Conservation (phyloP, 2,888 invertebrate genomes). For the Cantharis rustica region DNA sequence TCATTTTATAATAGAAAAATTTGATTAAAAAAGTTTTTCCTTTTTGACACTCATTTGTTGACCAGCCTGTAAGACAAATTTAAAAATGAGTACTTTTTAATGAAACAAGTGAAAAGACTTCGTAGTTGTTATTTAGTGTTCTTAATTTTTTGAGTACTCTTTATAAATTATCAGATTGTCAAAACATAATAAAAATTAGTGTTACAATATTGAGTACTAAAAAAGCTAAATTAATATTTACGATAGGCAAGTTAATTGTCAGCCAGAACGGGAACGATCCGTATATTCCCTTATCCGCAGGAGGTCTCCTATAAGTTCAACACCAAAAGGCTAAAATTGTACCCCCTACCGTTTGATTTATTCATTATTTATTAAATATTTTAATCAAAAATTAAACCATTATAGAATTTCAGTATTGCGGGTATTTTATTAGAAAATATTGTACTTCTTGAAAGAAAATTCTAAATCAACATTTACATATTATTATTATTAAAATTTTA, state of each 20-base stretch:
- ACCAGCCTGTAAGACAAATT: not conserved
- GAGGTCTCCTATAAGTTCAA: constrained; percentile 30
- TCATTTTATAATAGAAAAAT: not conserved
- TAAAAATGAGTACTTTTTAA: not conserved
- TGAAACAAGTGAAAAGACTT: too few relatives aligned
- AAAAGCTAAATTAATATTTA: constrained; percentile 51
- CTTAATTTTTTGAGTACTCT: not conserved
- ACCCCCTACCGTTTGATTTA: constrained; percentile 41
- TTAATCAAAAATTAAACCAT: not conserved
- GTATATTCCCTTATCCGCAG: constrained; percentile 31
- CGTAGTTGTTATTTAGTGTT: too few relatives aligned
- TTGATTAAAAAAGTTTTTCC: not conserved
- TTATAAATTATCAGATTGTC: constrained; percentile 3
- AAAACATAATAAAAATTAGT: constrained; percentile 43
- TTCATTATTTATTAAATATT: constrained; percentile 24
- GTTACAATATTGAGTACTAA: constrained; percentile 46
- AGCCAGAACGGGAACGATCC: constrained; percentile 33
- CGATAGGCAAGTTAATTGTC: constrained; percentile 41
- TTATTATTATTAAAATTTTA: too few relatives aligned
- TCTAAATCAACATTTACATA: too few relatives aligned
- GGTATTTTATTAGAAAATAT: not conserved
- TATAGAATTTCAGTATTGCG: not conserved
- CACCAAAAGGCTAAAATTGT: constrained; percentile 35
- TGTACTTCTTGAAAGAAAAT: not conserved
- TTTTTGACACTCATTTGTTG: not conserved